A percentile compares a stretch with the other conserved stretches of the same genome.
Conservation (phyloP, 2,113 vertebrate species). For the Bagarius yarrelli region DNA sequence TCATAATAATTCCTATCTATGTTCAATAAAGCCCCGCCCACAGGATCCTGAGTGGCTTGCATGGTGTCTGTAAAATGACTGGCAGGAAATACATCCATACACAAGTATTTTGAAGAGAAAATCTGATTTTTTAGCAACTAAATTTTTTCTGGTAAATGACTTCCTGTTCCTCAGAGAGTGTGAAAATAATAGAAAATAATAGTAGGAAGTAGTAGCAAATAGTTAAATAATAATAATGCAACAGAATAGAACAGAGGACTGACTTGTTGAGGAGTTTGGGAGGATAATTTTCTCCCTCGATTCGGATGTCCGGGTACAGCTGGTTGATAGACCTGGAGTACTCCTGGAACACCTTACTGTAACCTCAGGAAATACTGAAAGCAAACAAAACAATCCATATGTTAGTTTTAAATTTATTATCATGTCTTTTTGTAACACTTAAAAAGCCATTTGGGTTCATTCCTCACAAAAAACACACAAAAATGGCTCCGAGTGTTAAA, state of each 20-base stretch:
- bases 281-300: conserved; percentile 74
- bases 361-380: conserved; percentile 77
- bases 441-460: no score
- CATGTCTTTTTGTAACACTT: no score
- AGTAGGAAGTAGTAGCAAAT: no score
- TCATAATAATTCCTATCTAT: background rate
- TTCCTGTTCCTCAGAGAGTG: no score
- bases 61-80: background rate
- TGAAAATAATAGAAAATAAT: no score
- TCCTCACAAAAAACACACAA: no score
- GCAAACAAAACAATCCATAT: no score
- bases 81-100: background rate
- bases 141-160: background rate
- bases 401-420: no score
- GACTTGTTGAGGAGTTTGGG: conserved; percentile 70
- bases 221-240: no score
- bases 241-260: conserved; percentile 4
- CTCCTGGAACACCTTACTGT: conserved; percentile 77
- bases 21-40: background rate
- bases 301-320: conserved; percentile 75
- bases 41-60: background rate
- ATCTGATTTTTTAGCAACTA: background rate
- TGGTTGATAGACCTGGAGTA: conserved; percentile 72
- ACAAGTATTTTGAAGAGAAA: background rate
- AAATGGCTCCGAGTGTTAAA: no score